These are phyloP conservation scores for Cosmia trapezina DNA, from an alignment of 2,888 invertebrate species.

Conservation along the genomic window DNA sequence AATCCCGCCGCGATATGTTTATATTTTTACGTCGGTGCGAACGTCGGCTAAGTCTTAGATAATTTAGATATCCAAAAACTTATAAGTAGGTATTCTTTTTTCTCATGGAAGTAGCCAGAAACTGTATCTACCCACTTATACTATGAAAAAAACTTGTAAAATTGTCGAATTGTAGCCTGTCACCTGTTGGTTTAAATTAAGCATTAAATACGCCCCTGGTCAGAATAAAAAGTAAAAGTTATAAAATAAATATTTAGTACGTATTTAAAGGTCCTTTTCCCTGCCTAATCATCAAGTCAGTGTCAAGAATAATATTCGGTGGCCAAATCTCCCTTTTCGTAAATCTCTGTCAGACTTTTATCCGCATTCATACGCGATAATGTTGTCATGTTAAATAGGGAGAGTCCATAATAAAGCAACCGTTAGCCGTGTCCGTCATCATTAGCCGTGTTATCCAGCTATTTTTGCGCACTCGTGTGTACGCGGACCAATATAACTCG, in stretches of 20 bases:
- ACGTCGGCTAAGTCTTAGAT: too few species aligned
- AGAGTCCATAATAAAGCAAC: slow-evolving; percentile 68
- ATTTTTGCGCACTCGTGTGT: slow-evolving; percentile 70
- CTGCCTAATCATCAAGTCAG: neutral
- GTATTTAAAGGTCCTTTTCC: neutral
- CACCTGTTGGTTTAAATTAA: neutral
- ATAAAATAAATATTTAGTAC: neutral
- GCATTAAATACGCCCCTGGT: neutral
- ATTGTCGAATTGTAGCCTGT: neutral
- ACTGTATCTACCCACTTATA: too few species aligned
- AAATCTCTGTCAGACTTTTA: slow-evolving; percentile 51
- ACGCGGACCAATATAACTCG: slow-evolving; percentile 55
- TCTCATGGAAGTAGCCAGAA: too few species aligned
- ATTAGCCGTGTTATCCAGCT: slow-evolving; percentile 72
- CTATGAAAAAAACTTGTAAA: neutral
- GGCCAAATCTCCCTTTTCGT: slow-evolving; percentile 33
- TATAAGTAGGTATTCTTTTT: too few species aligned
- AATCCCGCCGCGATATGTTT: too few species aligned
- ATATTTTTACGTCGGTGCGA: too few species aligned
- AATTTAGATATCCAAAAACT: too few species aligned
- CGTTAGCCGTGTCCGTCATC: slow-evolving; percentile 79
- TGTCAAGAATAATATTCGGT: slow-evolving; percentile 17
- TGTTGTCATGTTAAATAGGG: slow-evolving; percentile 64
- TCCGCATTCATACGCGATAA: slow-evolving; percentile 57
- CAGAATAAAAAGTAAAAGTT: neutral